phyloP scores from a whole-genome alignment of 2,888 invertebrate genomes.

The Oegoconia quadripuncta region DNA sequence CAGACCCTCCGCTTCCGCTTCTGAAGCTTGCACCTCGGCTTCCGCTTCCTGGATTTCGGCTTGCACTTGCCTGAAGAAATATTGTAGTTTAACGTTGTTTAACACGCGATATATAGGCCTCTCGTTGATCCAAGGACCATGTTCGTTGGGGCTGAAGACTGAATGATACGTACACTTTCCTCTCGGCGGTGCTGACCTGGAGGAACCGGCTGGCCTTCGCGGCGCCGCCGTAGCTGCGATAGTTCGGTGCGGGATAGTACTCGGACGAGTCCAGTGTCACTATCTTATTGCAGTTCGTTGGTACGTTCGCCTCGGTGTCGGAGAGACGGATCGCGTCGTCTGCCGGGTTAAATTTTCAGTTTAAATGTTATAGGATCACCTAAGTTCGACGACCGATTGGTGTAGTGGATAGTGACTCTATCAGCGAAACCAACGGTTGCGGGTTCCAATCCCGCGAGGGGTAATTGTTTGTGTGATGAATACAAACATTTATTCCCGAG shows the following conservation, averaged over 20 bases:
- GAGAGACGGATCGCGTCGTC: conserved; percentile 85
- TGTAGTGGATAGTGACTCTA: too few relatives aligned
- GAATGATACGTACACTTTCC: conserved; percentile 23
- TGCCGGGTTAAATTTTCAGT: conserved; percentile 25
- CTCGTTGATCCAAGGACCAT: too few relatives aligned
- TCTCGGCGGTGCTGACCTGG: conserved; percentile 83
- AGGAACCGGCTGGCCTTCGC: conserved; percentile 77
- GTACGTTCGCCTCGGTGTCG: conserved; percentile 81
- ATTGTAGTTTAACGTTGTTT: not conserved
- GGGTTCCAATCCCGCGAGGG: too few relatives aligned
- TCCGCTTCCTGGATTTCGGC: conserved; percentile 60
- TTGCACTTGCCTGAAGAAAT: conserved; percentile 37
- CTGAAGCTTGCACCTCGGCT: conserved; percentile 32
- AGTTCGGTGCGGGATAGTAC: conserved; percentile 87
- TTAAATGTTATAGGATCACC: too few relatives aligned
- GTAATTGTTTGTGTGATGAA: too few relatives aligned
- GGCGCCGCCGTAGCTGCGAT: conserved; percentile 84
- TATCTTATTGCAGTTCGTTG: conserved; percentile 82
- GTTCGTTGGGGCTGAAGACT: not conserved
- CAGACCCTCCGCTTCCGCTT: conserved; percentile 48
- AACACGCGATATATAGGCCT: too few relatives aligned
- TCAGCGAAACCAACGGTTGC: too few relatives aligned
- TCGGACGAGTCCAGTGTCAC: conserved; percentile 83
- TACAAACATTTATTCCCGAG: too few relatives aligned
- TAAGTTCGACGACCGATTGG: too few relatives aligned